A percentile compares a stretch with the other conserved stretches of the same genome.
These are phyloP conservation scores for Ostrea denselamellosa DNA, from an alignment of 1,140 invertebrate genomes.

Conservation along the genomic window DNA sequence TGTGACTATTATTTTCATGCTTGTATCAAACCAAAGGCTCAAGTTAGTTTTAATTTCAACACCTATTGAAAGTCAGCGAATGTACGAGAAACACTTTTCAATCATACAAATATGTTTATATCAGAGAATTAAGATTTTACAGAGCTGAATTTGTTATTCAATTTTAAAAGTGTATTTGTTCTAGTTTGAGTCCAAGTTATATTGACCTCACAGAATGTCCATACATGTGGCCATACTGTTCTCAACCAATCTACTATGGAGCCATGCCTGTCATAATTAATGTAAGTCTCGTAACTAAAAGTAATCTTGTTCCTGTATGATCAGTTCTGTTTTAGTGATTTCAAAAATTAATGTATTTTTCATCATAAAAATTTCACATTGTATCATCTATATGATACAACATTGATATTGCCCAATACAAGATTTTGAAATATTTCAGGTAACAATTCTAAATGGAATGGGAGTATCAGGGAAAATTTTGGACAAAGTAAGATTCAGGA, in stretches of 20 bases:
- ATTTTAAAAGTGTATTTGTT: conserved; percentile 47
- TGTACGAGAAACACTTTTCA: not conserved
- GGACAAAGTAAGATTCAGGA: conserved; percentile 66
- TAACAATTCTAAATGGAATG: conserved; percentile 82
- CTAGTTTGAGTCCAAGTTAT: conserved; percentile 84
- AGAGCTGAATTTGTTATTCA: not conserved
- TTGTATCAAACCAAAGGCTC: too few species aligned
- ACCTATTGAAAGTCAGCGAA: not conserved
- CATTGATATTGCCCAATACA: too few species aligned
- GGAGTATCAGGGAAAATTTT: conserved; percentile 87
- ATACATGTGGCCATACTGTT: conserved; percentile 99
- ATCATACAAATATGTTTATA: not conserved
- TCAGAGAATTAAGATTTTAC: not conserved
- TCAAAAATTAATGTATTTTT: too few species aligned
- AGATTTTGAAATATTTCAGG: conserved; percentile 17
- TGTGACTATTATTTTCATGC: too few species aligned
- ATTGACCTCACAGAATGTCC: conserved; percentile 95
- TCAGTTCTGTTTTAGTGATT: too few species aligned
- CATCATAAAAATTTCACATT: too few species aligned
- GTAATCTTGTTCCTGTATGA: too few species aligned
- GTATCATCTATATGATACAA: too few species aligned
- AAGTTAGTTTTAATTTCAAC: not conserved
- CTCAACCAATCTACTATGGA: conserved; percentile 94
- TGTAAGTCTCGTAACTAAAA: conserved; percentile 79
- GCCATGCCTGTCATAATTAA: conserved; percentile 94